phyloP scores from a whole-genome alignment of 1,140 invertebrate species.

The Episyrphus balteatus region DNA sequence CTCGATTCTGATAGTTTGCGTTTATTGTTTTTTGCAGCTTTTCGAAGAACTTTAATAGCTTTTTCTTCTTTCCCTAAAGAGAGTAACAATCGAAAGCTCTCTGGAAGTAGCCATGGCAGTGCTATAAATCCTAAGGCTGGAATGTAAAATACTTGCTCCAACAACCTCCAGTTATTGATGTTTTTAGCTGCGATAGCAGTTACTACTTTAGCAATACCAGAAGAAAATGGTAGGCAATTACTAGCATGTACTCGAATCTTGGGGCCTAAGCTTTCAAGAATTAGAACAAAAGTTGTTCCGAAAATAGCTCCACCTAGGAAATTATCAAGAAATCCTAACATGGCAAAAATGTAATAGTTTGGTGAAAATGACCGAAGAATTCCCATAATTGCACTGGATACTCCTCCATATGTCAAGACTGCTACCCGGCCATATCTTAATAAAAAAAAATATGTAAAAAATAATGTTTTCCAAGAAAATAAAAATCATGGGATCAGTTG shows the following conservation, averaged over 20 bases:
- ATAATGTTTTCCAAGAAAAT: neutral
- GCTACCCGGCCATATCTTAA: slow-evolving; percentile 51
- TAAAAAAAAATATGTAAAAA: slow-evolving; percentile 3
- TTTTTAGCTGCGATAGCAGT: slow-evolving; percentile 55
- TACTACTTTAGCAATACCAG: slow-evolving; percentile 57
- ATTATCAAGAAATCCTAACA: slow-evolving; percentile 54
- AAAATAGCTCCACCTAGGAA: slow-evolving; percentile 51
- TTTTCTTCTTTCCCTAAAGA: slow-evolving; percentile 53
- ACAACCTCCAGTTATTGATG: slow-evolving; percentile 55
- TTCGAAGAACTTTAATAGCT: slow-evolving; percentile 47
- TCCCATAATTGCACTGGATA: slow-evolving; percentile 46
- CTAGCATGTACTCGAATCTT: slow-evolving; percentile 61
- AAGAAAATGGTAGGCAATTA: slow-evolving; percentile 56
- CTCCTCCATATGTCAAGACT: slow-evolving; percentile 45
- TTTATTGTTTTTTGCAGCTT: slow-evolving; percentile 58
- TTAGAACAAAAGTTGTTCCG: slow-evolving; percentile 48
- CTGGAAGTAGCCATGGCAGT: slow-evolving; percentile 48
- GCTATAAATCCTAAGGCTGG: slow-evolving; percentile 51
- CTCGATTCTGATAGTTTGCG: slow-evolving; percentile 43
- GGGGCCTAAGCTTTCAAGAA: slow-evolving; percentile 65
- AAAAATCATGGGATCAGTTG: too few relatives aligned
- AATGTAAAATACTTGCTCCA: slow-evolving; percentile 53
- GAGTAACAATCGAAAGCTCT: slow-evolving; percentile 64
- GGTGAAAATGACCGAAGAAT: slow-evolving; percentile 51
- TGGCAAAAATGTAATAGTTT: slow-evolving; percentile 48